These are phyloP conservation scores for Apotomis capreana DNA, from an alignment of 2,888 invertebrate genomes.

Conservation along the genomic window DNA sequence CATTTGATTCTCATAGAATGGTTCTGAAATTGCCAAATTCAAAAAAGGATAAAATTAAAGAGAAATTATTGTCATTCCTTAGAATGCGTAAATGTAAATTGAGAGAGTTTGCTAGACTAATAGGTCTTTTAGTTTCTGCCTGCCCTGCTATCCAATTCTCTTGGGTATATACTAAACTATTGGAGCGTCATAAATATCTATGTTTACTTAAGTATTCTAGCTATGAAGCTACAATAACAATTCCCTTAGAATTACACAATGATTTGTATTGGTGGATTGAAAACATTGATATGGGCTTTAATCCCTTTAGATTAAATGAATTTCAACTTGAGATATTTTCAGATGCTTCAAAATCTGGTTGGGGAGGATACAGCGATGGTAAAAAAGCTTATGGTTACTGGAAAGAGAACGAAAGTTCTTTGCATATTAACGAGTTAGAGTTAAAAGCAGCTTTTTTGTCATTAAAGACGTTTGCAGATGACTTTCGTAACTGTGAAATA, in stretches of 20 bases:
- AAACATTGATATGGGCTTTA: neutral
- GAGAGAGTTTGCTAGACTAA: constrained; percentile 22
- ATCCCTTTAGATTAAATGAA: neutral
- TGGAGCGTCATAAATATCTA: constrained; percentile 26
- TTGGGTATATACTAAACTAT: constrained; percentile 26
- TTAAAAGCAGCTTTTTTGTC: constrained; percentile 38
- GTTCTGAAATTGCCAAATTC: neutral
- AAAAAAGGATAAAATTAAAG: constrained; percentile 13
- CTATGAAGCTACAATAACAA: neutral
- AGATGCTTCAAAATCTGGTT: constrained; percentile 8
- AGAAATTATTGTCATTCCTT: neutral
- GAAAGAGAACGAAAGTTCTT: neutral
- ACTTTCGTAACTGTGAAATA: constrained; percentile 5
- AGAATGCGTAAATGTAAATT: constrained; percentile 7
- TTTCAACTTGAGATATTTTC: neutral
- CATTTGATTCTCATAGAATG: constrained; percentile 21
- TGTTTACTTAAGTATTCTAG: constrained; percentile 8
- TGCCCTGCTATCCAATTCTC: constrained; percentile 23
- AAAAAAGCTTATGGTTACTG: constrained; percentile 12
- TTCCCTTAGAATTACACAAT: neutral
- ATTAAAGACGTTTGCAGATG: constrained; percentile 29
- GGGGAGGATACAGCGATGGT: constrained; percentile 20
- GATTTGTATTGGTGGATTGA: constrained; percentile 13
- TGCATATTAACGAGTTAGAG: constrained; percentile 41
- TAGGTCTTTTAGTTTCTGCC: constrained; percentile 22